Evolutionary conservation across 2,113 vertebrate species (phyloP), one percentile per base, ranked within the genome.

Genomic region (Seriola dumerili): DNA sequence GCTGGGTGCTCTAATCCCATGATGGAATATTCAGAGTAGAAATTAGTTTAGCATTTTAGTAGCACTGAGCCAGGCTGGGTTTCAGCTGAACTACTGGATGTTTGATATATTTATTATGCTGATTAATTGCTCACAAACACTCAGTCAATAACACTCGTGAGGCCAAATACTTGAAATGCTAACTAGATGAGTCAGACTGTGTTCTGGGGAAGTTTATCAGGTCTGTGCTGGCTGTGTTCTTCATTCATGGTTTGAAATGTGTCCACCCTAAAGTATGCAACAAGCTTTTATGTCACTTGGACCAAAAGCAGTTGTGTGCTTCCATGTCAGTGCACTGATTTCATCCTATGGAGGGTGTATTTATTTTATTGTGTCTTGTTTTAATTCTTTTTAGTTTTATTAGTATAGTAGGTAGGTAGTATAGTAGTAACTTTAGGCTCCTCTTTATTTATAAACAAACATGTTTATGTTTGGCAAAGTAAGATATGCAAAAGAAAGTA

Each of bases 41-140:
- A 82, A 80, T 76, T 69, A 85, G 67, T 80, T 83, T 64, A 80
- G 76, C 42, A 46, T 68, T 85, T 63, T 63, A 64, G 44, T 12
- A 74, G 58, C 4, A 6, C 57, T 34, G 69, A 72, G 9, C 46
- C 69, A 42, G 36, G 17, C 42, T 29, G 55, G 55, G 38, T n/a
- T 48, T 50, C 36, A 44, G 73, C 69, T 48, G 69, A 23, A 0
- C 14, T 21, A 62, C 63, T 8, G 7, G 66, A 67, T 68, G 77
- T 80, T 14, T 61, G 25, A 13, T 69, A 13, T 19, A 21, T n/a
- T 25, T 75, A 40, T 64, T 55, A 52, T 65, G 48, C 74, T 64
- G 29, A 77, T 72, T 59, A 76, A 40, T 85, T 71, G 61, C 40
- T 32, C 36, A 44, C 50, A 44, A 23, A 58, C 58, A 2, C 63